Percentiles rank a stretch among this genome's conserved stretches.
Conservation (phyloP, 2,797 vertebrate species). For the Miichthys miiuy region DNA sequence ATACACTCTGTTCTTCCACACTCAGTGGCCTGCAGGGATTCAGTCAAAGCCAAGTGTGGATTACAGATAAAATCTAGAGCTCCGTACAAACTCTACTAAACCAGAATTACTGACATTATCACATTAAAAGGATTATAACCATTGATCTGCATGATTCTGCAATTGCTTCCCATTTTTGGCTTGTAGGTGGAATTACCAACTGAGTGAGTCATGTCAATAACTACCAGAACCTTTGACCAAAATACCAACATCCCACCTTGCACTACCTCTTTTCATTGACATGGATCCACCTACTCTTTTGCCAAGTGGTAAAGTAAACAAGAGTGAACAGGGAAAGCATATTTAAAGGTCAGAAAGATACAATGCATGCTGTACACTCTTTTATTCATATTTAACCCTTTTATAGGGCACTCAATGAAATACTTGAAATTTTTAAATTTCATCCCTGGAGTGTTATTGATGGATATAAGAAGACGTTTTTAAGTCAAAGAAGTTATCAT, state of each 20-base stretch:
- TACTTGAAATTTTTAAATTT: too few relatives aligned
- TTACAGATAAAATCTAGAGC: constrained; percentile 17
- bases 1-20: background rate
- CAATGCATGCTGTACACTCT: background rate
- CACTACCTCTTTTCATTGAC: background rate
- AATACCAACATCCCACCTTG: constrained; percentile 1
- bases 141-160: background rate
- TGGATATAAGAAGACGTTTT: too few relatives aligned
- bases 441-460: too few relatives aligned
- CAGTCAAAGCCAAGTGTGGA: constrained; percentile 8
- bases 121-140: background rate
- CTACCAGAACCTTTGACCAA: background rate
- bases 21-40: constrained; percentile 3
- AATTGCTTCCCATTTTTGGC: background rate
- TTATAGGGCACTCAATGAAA: too few relatives aligned
- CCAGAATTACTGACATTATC: background rate
- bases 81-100: constrained; percentile 2
- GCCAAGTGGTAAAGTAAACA: background rate
- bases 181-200: background rate
- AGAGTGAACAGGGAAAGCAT: background rate
- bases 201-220: constrained; percentile 3
- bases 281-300: background rate
- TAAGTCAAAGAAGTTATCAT: too few relatives aligned
- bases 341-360: constrained; percentile 2
- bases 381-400: too few relatives aligned